Conservation (phyloP, 2,888 invertebrate species). For the Pseudolycoriella hygida region DNA sequence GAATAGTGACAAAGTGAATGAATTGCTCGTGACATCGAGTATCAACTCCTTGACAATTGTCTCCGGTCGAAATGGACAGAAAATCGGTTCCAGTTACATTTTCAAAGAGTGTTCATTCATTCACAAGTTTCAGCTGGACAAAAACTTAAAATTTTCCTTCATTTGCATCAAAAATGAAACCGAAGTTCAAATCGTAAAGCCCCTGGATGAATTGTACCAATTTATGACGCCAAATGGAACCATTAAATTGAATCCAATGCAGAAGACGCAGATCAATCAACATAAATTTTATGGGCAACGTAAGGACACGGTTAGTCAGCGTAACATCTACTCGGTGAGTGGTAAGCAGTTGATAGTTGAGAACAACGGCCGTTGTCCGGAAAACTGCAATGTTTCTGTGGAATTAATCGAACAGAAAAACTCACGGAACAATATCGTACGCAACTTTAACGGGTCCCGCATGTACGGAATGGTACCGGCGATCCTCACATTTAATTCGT, state of each 20-base stretch:
- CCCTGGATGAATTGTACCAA: conserved; percentile 28
- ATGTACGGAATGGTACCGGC: conserved; percentile 58
- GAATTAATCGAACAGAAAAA: conserved; percentile 35
- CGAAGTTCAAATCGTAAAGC: conserved; percentile 33
- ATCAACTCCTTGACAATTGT: conserved; percentile 36
- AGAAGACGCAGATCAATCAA: conserved; percentile 14
- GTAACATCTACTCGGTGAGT: conserved; percentile 39
- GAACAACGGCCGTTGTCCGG: conserved; percentile 54
- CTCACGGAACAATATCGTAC: conserved; percentile 34
- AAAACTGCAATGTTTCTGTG: conserved; percentile 43
- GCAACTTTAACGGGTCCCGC: conserved; percentile 42
- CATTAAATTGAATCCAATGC: conserved; percentile 7
- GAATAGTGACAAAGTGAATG: conserved; percentile 43
- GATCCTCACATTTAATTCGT: conserved; percentile 40
- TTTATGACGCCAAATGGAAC: conserved; percentile 23
- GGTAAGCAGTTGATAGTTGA: conserved; percentile 47
- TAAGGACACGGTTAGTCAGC: conserved; percentile 35
- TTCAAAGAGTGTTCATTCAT: conserved; percentile 40
- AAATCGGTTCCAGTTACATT: conserved; percentile 42
- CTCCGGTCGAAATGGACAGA: conserved; percentile 49
- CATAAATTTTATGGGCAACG: conserved; percentile 37
- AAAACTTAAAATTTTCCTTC: conserved; percentile 33
- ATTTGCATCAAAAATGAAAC: conserved; percentile 39
- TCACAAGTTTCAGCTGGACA: conserved; percentile 36
- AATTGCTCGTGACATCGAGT: conserved; percentile 30